Base-by-base conservation (phyloP, 2,113 vertebrate species). In the Grallaria varia region DNA sequence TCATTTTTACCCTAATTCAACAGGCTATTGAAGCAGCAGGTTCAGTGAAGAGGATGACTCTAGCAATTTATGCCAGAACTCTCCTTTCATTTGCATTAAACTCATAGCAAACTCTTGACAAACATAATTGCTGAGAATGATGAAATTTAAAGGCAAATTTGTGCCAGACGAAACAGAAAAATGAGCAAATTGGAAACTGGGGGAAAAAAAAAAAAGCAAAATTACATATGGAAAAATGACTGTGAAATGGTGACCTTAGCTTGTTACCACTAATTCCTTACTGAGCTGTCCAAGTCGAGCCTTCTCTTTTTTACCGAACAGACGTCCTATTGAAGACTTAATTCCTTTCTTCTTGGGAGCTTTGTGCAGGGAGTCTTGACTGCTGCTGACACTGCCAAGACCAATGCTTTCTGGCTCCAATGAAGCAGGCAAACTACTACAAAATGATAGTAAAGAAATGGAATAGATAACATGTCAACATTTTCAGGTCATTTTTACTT, bases 281-380 rank as follows among this genome's bases (percentile, higher is more conserved):
- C 98, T 98, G 96, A 99, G 97, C 52, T 99, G 99, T 58, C 97
- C 98, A 85, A 99, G 97, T 50, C 99, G 98, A 82, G 98, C 99
- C 93, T 99, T 99, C 97, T 99, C 99, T 97, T 99, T 99, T 98
- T 99, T 99, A 97, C 99, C 99, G 6, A 99, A 99, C 94, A 99
- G 98, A 33, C 99, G 98, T 27, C 99, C 99, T 91, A 99, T 99
- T 87, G 99, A 99, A 89, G 99, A 99, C 92, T 99, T 99, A 97
- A 99, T 99, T 92, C 99, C 99, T 97, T 99, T 99, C 97, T 99
- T 99, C 97, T 99, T 99, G 37, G 99, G 99, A 97, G 99, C 99
- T 98, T 99, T 99, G 97, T 99, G 98, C 45, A 99, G 98, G n/a
- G 99, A 99, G 91, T 99, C 99, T 91, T 99, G 99, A 97, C 99